phyloP scores from a whole-genome alignment of 2,888 invertebrate species.

The Eubasilissa splendida region DNA sequence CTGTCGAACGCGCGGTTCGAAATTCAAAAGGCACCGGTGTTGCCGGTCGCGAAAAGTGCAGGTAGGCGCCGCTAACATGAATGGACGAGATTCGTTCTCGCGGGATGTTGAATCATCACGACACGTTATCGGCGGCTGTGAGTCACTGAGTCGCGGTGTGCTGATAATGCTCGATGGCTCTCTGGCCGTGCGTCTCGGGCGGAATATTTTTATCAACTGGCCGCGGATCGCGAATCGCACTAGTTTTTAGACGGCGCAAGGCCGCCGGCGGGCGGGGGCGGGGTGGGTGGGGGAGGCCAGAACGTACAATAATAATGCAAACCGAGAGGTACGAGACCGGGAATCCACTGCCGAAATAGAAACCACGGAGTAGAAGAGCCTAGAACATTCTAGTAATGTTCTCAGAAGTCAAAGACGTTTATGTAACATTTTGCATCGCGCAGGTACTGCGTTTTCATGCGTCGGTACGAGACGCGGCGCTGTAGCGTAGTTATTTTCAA shows the following conservation, averaged over 20 bases:
- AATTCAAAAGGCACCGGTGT: background rate
- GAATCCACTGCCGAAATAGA: background rate
- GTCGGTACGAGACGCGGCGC: no score
- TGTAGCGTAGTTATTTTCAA: no score
- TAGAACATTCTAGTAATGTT: conserved; percentile 8
- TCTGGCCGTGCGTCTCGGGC: conserved; percentile 7
- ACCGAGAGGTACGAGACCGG: background rate
- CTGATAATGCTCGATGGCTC: background rate
- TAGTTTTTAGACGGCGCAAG: conserved; percentile 47
- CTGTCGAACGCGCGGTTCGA: background rate
- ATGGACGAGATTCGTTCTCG: conserved; percentile 10
- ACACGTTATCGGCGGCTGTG: background rate
- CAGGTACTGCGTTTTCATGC: no score
- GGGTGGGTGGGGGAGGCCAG: conserved; percentile 32
- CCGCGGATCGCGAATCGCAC: conserved; percentile 47
- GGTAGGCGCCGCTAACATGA: background rate
- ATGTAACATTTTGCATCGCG: no score
- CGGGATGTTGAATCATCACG: conserved; percentile 7
- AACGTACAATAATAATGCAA: conserved; percentile 10
- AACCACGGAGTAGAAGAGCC: conserved; percentile 14
- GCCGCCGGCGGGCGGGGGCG: conserved; percentile 33
- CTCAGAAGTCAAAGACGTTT: no score
- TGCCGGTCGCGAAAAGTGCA: background rate
- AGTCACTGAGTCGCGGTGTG: conserved; percentile 3
- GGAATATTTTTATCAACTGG: conserved; percentile 51